Base-by-base conservation (phyloP, 2,888 invertebrate genomes). In the Aromia moschata region DNA sequence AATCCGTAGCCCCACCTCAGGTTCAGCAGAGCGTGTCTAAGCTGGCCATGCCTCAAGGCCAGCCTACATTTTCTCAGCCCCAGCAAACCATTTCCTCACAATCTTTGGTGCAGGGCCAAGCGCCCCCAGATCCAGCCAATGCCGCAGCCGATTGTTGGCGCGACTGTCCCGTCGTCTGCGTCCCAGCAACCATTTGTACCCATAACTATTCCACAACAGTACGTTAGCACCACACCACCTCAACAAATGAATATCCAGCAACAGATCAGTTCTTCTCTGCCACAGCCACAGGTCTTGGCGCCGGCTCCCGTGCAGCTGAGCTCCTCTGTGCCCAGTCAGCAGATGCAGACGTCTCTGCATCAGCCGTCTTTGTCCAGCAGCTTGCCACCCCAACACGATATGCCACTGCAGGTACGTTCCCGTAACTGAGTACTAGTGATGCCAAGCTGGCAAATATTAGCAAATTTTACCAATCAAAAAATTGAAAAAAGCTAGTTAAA, bases 1-100 rank as follows among this genome's bases (percentile, higher is more conserved):
- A 33, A 33, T 25, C 25, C 3, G 54, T 54, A 47, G 62, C 62
- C 25, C 33, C 52, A 18, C 72, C 72, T 16, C 74, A 74, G 43
- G 33, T 64, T 10, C 37, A 49, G n/a, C 65, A 62, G 51, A 25
- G 40, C n/a, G 18, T 40, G 20, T 41, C 40, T 14, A 53, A 45
- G 12, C 25, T 54, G 5, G 52, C 53, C 15, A 9, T 55, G 25
- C 43, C 44, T 12, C 56, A 57, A 15, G 31, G 18, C 14, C 38
- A 38, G 12, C 38, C 11, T 11, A 11, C 38, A 3, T 2, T 38
- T 12, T 9, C 15, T 2, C 38, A 11, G 9, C 38, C 38, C 9
- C 38, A 38, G 9, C 38, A 25, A 38, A 15, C 14, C 12, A 15
- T 15, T 14, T 5, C 15, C 11, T 38, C 38, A 3, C 55, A 56